phyloP scores from a whole-genome alignment of 2,113 vertebrate species.

The Axis porcinus region DNA sequence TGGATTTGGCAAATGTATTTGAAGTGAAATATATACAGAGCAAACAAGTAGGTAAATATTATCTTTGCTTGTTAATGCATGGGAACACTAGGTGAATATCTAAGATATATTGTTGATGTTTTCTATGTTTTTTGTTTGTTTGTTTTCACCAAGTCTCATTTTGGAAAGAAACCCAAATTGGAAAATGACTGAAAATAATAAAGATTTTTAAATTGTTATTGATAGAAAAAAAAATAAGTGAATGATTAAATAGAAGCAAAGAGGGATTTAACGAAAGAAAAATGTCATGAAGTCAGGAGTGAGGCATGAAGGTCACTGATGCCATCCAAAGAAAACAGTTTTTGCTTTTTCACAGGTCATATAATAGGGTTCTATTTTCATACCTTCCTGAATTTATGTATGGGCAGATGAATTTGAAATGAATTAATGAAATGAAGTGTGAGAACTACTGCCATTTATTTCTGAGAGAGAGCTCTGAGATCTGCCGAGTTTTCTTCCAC shows the following conservation, averaged over 20 bases:
- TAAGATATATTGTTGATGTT: background rate
- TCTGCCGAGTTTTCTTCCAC: background rate
- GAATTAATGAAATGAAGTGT: background rate
- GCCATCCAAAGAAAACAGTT: background rate
- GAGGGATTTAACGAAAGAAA: background rate
- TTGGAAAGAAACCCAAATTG: background rate
- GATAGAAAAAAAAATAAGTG: background rate
- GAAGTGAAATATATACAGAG: background rate
- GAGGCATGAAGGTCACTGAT: background rate
- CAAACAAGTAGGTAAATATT: background rate
- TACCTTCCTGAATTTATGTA: background rate
- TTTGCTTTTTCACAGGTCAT: background rate
- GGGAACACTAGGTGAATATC: background rate
- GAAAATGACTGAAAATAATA: background rate
- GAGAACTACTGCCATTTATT: background rate
- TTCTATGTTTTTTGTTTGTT: background rate
- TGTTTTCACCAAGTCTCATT: background rate
- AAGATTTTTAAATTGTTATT: background rate
- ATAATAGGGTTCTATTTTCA: background rate
- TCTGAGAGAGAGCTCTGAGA: background rate
- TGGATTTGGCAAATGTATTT: background rate
- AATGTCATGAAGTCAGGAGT: background rate
- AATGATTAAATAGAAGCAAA: background rate
- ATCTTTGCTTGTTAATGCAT: background rate
- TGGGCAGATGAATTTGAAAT: background rate